Conservation (phyloP, 2,888 invertebrate genomes). For the Metellina segmentata region DNA sequence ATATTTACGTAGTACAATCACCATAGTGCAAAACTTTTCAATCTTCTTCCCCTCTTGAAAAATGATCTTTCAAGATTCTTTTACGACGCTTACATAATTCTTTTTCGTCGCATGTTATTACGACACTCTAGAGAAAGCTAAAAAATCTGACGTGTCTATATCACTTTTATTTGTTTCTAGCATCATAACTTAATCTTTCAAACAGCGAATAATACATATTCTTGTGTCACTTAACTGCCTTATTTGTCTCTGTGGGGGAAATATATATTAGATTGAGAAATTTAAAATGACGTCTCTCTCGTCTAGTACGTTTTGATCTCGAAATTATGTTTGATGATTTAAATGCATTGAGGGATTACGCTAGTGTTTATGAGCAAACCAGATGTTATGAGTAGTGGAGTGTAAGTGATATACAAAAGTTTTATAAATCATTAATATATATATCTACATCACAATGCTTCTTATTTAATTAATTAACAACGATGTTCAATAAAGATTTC, state of each 20-base stretch:
- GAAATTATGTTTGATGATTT: too few relatives aligned
- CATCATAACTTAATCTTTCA: background rate
- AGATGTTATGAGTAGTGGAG: too few relatives aligned
- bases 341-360: too few relatives aligned
- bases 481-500: too few relatives aligned
- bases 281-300: too few relatives aligned
- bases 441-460: too few relatives aligned
- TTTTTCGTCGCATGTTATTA: conserved; percentile 19
- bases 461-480: too few relatives aligned
- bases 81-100: conserved; percentile 34
- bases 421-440: too few relatives aligned
- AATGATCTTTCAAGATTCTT: conserved; percentile 16
- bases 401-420: too few relatives aligned
- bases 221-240: background rate
- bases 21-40: background rate
- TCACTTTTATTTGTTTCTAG: background rate
- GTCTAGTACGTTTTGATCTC: too few relatives aligned
- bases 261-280: background rate
- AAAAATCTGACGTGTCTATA: background rate
- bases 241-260: background rate
- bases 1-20: background rate
- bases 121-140: conserved; percentile 15
- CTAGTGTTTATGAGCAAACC: too few relatives aligned
- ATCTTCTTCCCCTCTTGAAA: conserved; percentile 10
- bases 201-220: background rate